A percentile compares a stretch with the other conserved stretches of the same genome.
phyloP scores from a whole-genome alignment of 92 coral and sea anemone species.

The Paragorgia papillata region DNA sequence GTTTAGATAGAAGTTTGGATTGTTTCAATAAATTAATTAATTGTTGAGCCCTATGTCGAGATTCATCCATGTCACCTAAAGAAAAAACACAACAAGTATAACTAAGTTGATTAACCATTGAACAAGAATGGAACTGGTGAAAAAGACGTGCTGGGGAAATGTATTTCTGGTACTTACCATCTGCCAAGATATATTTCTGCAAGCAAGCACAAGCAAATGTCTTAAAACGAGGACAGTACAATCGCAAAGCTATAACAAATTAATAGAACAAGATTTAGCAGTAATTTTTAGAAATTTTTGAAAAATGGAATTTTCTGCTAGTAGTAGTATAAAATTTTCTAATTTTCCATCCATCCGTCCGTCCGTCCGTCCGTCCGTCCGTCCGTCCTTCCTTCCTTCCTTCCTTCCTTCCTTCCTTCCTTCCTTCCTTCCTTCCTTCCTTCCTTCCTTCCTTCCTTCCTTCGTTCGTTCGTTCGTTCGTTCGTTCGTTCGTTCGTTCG shows the following conservation, averaged over 20 bases:
- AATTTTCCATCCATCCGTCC: no score
- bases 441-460: no score
- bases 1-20: slow-evolving; percentile 76
- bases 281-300: not conserved
- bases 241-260: slow-evolving; percentile 64
- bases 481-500: no score
- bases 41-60: slow-evolving; percentile 70
- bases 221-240: slow-evolving; percentile 88
- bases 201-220: slow-evolving; percentile 87
- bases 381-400: no score
- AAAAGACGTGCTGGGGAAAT: no score
- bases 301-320: no score
- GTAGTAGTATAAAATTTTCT: no score
- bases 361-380: no score
- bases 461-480: no score
- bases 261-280: not conserved
- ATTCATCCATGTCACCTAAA: slow-evolving; percentile 74
- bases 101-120: not conserved
- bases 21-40: slow-evolving; percentile 76
- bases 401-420: no score
- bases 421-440: no score
- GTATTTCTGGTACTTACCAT: slow-evolving; percentile 59
- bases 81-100: not conserved
- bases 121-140: not conserved
- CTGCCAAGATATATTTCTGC: slow-evolving; percentile 79